phyloP scores from a whole-genome alignment of 2,113 vertebrate species.

The Arizona elegans region DNA sequence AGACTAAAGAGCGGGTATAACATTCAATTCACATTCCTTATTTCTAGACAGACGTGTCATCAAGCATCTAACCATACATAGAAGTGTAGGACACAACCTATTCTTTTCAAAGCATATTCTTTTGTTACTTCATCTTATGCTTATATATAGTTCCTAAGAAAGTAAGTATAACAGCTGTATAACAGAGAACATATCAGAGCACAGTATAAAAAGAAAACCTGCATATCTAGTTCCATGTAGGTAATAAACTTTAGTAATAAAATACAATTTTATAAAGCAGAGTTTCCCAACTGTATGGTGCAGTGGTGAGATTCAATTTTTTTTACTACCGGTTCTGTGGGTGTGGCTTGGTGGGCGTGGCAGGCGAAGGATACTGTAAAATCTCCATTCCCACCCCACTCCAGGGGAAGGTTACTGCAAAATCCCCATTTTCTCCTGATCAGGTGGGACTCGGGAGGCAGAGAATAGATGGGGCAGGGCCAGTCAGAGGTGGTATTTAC shows the following conservation, averaged over 20 bases:
- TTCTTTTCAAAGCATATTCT: neutral
- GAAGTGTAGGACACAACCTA: neutral
- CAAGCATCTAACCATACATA: neutral
- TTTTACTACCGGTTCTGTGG: too few species aligned
- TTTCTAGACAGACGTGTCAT: neutral
- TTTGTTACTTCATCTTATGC: neutral
- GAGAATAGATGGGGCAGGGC: too few species aligned
- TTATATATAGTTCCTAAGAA: neutral
- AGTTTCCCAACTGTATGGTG: neutral
- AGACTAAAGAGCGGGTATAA: rapidly evolving
- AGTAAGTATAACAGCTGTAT: neutral
- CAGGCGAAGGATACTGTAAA: too few species aligned
- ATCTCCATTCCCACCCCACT: too few species aligned
- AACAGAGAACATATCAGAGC: neutral
- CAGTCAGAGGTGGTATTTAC: too few species aligned
- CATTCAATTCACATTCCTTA: neutral
- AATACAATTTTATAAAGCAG: neutral
- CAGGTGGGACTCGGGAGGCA: too few species aligned
- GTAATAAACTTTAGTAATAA: neutral
- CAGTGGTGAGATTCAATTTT: too few species aligned
- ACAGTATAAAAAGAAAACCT: neutral
- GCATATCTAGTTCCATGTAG: neutral
- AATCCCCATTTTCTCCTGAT: too few species aligned
- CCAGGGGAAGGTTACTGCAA: too few species aligned
- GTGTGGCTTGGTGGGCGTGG: too few species aligned